Conservation (phyloP, 2,888 invertebrate genomes). For the Calliscelio sp. region DNA sequence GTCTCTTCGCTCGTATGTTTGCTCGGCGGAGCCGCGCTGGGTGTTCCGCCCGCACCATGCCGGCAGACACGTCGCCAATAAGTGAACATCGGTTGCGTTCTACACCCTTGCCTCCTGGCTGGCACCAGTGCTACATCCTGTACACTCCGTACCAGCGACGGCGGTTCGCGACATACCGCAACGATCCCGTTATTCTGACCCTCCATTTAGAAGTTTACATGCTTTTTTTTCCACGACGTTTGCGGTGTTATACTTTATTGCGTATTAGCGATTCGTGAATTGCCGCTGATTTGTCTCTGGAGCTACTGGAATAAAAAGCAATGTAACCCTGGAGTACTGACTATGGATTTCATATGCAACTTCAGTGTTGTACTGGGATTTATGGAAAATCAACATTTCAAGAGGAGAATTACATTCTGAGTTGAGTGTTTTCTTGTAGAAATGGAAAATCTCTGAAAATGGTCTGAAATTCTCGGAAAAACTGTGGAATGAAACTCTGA, state of each 20-base stretch:
- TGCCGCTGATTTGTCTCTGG: background rate
- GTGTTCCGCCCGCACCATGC: constrained; percentile 83
- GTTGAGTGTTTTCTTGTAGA: no score
- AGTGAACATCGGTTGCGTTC: constrained; percentile 85
- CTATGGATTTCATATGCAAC: no score
- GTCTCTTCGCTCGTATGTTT: constrained; percentile 74
- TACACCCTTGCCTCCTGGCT: constrained; percentile 74
- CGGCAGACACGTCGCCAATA: constrained; percentile 86
- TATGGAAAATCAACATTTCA: no score
- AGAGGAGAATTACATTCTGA: no score
- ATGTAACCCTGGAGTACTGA: no score
- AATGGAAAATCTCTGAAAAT: no score
- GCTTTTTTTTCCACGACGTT: constrained; percentile 59
- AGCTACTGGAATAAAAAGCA: constrained; percentile 10
- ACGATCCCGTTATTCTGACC: constrained; percentile 76
- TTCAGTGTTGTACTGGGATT: no score
- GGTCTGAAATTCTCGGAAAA: no score
- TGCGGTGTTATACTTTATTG: constrained; percentile 49
- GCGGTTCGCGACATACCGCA: constrained; percentile 79
- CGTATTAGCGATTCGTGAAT: constrained; percentile 37
- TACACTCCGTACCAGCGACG: constrained; percentile 64
- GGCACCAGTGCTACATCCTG: constrained; percentile 68
- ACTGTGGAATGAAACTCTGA: no score
- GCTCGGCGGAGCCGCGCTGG: constrained; percentile 74
- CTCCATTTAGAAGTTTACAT: constrained; percentile 67